Conservation (phyloP, 2,113 vertebrate genomes). For the Vulpes lagopus region DNA sequence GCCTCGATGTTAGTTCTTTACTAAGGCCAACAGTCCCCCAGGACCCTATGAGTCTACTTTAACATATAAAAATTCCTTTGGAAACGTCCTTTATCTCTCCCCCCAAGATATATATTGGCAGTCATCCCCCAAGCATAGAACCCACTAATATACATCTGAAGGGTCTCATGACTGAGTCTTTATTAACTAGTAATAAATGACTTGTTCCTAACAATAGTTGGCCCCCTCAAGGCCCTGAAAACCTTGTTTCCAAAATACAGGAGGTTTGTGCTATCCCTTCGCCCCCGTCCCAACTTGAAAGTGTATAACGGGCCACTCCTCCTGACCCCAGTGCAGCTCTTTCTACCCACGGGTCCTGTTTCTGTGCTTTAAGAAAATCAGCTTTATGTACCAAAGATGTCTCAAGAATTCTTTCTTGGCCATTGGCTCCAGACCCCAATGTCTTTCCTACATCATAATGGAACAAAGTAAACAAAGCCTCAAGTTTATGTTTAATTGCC, state of each 20-base stretch:
- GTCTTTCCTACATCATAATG: neutral
- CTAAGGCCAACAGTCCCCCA: neutral
- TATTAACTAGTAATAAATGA: neutral
- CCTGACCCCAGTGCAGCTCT: neutral
- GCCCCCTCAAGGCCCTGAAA: neutral
- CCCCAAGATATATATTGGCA: neutral
- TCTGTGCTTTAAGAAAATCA: no score
- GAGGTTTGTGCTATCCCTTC: neutral
- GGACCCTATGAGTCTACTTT: neutral
- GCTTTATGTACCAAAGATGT: no score
- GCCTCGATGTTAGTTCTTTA: neutral
- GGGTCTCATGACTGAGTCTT: neutral
- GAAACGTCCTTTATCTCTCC: neutral
- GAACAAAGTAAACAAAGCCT: neutral
- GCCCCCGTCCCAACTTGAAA: neutral
- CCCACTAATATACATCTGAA: neutral
- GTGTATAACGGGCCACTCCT: neutral
- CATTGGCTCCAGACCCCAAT: no score
- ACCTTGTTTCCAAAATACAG: neutral
- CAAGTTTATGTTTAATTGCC: neutral
- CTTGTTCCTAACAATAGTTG: neutral
- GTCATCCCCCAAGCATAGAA: neutral
- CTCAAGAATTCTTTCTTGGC: no score
- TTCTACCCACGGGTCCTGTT: neutral
- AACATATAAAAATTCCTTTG: neutral